Percentiles rank a stretch among this genome's conserved stretches.
These are phyloP conservation scores for Grallaria varia DNA, from an alignment of 2,113 vertebrate species.

Conservation along the genomic window DNA sequence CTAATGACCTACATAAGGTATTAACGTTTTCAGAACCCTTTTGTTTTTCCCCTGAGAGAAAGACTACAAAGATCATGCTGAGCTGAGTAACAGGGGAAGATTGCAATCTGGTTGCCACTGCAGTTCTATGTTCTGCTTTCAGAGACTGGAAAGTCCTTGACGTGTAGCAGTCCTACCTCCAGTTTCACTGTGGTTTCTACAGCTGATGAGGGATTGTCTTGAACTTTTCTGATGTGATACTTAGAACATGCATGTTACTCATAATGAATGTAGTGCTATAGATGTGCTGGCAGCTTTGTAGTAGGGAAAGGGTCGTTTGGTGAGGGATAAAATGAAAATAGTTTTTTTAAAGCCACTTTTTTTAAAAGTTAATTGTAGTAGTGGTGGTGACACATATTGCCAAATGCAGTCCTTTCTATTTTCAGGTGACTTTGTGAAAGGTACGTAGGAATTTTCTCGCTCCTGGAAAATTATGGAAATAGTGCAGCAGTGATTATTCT, in stretches of 20 bases:
- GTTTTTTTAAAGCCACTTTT: background rate
- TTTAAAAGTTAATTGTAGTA: background rate
- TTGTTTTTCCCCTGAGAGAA: background rate
- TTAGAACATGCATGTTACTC: background rate
- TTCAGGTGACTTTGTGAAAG: background rate
- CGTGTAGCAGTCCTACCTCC: conserved; percentile 36
- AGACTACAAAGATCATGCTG: background rate
- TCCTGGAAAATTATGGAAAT: background rate
- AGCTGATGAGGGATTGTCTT: conserved; percentile 59
- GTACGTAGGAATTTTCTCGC: background rate
- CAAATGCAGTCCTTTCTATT: fast-evolving
- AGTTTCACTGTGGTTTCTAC: conserved; percentile 66
- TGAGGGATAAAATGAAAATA: background rate
- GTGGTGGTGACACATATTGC: background rate
- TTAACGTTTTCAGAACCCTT: background rate
- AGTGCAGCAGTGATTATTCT: background rate
- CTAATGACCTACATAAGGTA: conserved; percentile 31
- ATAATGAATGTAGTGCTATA: background rate
- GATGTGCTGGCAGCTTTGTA: background rate
- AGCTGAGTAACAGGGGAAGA: conserved; percentile 27
- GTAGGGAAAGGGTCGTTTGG: background rate
- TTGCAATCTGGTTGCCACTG: conserved; percentile 2
- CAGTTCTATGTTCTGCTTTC: conserved; percentile 52
- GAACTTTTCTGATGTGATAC: conserved; percentile 23
- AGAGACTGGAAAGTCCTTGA: conserved; percentile 72